Conservation (phyloP, 2,797 vertebrate genomes). For the Melanotaenia nigrans region DNA sequence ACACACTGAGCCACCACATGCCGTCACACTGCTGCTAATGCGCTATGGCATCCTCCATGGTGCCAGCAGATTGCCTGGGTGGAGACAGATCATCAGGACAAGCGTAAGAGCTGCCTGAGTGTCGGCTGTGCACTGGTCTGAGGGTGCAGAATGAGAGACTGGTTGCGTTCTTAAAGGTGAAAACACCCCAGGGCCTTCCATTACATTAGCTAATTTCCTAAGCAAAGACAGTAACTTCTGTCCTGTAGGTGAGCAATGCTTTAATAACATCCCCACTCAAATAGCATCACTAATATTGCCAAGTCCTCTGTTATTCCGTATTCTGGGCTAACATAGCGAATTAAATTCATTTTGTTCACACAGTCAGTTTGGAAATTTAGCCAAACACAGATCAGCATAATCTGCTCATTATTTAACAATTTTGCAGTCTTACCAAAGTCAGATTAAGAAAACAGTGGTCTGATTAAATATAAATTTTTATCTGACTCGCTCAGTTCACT, state of each 20-base stretch:
- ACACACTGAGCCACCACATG: slow-evolving; percentile 62
- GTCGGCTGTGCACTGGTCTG: slow-evolving; percentile 10
- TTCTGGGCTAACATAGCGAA: neutral
- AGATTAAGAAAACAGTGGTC: no score
- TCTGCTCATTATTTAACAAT: no score
- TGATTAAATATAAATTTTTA: neutral
- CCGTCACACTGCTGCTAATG: slow-evolving; percentile 68
- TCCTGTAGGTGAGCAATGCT: slow-evolving; percentile 21
- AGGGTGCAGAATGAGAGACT: slow-evolving; percentile 10
- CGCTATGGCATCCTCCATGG: slow-evolving; percentile 70
- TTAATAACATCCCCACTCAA: slow-evolving; percentile 10
- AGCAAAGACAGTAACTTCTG: slow-evolving; percentile 26
- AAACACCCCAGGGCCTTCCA: slow-evolving; percentile 40
- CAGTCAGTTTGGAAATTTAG: neutral
- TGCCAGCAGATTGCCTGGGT: slow-evolving; percentile 76
- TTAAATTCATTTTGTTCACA: slow-evolving; percentile 18
- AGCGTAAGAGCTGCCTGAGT: slow-evolving; percentile 30
- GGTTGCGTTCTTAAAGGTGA: slow-evolving; percentile 59
- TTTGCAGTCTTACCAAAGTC: no score
- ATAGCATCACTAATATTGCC: neutral
- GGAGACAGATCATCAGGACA: slow-evolving; percentile 62
- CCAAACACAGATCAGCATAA: no score
- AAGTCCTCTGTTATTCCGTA: slow-evolving; percentile 5
- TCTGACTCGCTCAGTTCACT: neutral
- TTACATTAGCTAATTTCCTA: slow-evolving; percentile 56